Evolutionary conservation across 1,140 invertebrate species (phyloP), one percentile per base, ranked within the genome.

Genomic region (Gryon sp.): DNA sequence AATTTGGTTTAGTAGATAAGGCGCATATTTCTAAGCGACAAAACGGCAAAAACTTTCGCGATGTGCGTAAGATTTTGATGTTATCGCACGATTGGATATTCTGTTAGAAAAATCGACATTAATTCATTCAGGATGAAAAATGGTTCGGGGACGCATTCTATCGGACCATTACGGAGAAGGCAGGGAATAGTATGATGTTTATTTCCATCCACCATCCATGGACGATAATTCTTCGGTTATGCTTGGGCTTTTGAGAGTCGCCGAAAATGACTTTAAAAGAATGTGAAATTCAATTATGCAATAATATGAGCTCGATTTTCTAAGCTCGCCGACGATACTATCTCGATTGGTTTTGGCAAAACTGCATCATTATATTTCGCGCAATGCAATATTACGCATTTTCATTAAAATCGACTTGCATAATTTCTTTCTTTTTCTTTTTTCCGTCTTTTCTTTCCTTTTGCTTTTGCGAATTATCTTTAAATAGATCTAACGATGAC

Each of bases 101-200:
- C 11, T 2, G 36, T 14, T 43, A 11, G 40, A 18, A 19, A 43
- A 16, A 18, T 18, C 3, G 73, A 76, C 80, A 74, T 82, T 82
- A 84, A 83, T 84, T 81, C 80, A 82, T 84, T 84, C 80, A 57
- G 74, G 41, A 76, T 82, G 82, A 84, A 82, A 84, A 84, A 84
- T 85, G 80, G 79, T 59, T 22, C 28, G 24, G n/a, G n/a, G 15
- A 19, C 16, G 40, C 16, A 62, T 72, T 45, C 59, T 41, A 48
- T 78, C 11, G 75, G 79, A 80, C 76, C 82, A 82, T 84, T 84
- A 82, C 43, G 77, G 32, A 65, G 59, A 70, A 82, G 50, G 40
- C 60, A 74, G 45, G 20, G 45, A 11, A 41, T 26, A 36, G 41
- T 15, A 20, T 2, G 1, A 11, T 18, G 36, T 26, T 34, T 7